Base-by-base conservation (phyloP, 1,140 invertebrate species). In the Argopecten irradians region DNA sequence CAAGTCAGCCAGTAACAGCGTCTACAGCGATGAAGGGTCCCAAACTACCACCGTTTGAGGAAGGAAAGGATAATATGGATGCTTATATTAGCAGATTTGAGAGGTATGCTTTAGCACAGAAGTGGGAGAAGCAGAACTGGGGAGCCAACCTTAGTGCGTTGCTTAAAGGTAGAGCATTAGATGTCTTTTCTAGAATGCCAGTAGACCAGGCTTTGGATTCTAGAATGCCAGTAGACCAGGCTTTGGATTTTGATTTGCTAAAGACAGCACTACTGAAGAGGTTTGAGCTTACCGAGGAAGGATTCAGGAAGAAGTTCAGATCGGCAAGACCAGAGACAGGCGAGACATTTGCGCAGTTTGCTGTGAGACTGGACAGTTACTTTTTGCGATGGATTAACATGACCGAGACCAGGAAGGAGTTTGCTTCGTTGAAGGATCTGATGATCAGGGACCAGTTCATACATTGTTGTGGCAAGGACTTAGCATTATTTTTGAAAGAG, bases 51-150 rank as follows among this genome's bases (percentile, higher is more conserved):
- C 33, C 34, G 33, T 90, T 91, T 88, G 86, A 90, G 36, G 89
- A 90, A n/a, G 34, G 22, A 7, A 82, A 83, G 43, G 88, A 91
- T 89, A 86, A 87, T 16, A 91, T 90, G 28, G 89, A 91, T 82
- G 46, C 46, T 19, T 89, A 89, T 83, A 3, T 90, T 1, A 22
- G 43, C 0, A 43, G 87, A 35, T 89, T 90, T 89, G 91, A 91
- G 82, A 13, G 89, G 9, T 86, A 85, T 88, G 88, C 89, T n/a
- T 7, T 28, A 55, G 41, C 55, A 14, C 86, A 84, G 32, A 84
- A 89, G 8, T 89, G 86, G 88, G 41, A 86, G 9, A 55, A 19
- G 34, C n/a, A 0, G 22, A 55, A 39, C 1, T 89, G 89, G 89
- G 41, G 87, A 19, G 82, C 83, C 33, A 35, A 88, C 32, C 39